These are phyloP conservation scores for Bos javanicus DNA, from an alignment of 2,113 vertebrate genomes.

Conservation along the genomic window DNA sequence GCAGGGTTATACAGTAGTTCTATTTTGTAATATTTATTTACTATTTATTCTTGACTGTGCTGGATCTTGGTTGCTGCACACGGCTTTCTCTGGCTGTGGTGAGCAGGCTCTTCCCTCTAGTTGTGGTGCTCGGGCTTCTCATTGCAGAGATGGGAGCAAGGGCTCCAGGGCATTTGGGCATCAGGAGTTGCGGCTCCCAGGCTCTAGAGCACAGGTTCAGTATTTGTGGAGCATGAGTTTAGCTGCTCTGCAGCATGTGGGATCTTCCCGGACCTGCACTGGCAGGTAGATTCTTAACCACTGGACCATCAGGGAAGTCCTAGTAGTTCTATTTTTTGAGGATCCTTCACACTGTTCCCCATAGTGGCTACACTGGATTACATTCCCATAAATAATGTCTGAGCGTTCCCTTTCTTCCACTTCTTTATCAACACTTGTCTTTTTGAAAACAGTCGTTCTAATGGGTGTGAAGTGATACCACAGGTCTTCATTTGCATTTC, in stretches of 20 bases:
- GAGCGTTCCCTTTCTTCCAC: neutral
- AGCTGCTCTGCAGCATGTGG: neutral
- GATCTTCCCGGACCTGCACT: neutral
- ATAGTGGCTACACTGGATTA: neutral
- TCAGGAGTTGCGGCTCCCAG: neutral
- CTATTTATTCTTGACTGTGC: neutral
- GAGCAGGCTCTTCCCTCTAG: neutral
- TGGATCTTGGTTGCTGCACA: neutral
- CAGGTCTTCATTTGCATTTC: neutral
- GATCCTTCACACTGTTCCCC: neutral
- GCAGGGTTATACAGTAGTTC: neutral
- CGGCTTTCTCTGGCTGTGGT: neutral
- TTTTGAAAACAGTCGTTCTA: neutral
- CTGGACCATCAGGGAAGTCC: neutral
- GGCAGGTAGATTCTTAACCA: neutral
- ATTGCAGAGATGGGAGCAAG: neutral
- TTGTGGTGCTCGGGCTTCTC: neutral
- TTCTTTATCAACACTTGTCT: neutral
- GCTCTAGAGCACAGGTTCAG: neutral
- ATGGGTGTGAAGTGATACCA: neutral
- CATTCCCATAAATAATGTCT: neutral
- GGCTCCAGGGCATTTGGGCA: neutral
- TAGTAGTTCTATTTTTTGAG: neutral
- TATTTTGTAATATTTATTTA: neutral
- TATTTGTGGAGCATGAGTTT: neutral